Evolutionary conservation across 2,797 vertebrate genomes (phyloP).

Genomic region (Syncerus caffer): DNA sequence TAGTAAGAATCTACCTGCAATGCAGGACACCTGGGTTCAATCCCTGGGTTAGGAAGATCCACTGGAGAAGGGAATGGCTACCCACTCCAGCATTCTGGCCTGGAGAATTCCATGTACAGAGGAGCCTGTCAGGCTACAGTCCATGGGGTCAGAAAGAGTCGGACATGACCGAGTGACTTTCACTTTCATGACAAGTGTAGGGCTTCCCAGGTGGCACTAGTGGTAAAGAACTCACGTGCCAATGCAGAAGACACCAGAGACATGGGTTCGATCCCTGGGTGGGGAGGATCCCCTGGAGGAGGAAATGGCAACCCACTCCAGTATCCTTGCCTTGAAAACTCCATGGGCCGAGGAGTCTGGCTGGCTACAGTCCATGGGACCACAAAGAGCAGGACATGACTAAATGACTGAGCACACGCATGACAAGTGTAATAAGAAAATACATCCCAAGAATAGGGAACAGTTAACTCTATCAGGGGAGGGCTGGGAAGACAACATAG

Average conservation of each 20-base stretch:
- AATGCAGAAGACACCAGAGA: neutral
- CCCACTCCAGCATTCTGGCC: neutral
- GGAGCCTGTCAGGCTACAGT: neutral
- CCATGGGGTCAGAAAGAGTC: neutral
- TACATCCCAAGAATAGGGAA: neutral
- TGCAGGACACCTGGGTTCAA: neutral
- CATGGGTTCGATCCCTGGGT: neutral
- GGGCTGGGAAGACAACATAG: neutral
- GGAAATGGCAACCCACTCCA: neutral
- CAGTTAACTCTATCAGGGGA: neutral
- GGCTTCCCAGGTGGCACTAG: neutral
- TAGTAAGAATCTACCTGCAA: neutral
- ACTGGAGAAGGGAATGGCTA: neutral
- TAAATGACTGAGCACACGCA: neutral
- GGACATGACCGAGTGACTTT: neutral
- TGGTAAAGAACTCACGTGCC: neutral
- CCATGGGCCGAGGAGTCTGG: neutral
- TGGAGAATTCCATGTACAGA: neutral
- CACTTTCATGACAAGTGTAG: neutral
- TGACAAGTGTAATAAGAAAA: neutral
- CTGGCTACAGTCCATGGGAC: neutral
- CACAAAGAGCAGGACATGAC: neutral
- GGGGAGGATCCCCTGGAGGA: neutral
- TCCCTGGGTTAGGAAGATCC: neutral
- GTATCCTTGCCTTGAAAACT: neutral